Conservation (phyloP, 2,888 invertebrate species). For the Drosophila birchii region DNA sequence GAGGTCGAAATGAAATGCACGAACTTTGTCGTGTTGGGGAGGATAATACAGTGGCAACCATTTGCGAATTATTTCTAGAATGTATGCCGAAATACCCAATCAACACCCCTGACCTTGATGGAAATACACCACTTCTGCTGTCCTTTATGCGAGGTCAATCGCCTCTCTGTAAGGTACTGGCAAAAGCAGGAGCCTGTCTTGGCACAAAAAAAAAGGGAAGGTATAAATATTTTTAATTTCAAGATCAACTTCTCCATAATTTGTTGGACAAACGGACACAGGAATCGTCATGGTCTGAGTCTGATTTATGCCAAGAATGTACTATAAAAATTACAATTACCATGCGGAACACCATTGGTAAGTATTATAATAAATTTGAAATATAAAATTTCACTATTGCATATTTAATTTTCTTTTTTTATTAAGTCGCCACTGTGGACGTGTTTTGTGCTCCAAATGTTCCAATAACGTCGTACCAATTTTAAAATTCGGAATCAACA, state of each 20-base stretch:
- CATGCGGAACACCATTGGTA: conserved; percentile 97
- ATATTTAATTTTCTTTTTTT: conserved; percentile 32
- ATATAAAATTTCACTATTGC: not conserved
- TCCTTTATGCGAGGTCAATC: conserved; percentile 92
- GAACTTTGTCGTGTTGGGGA: conserved; percentile 92
- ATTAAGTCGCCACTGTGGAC: conserved; percentile 96
- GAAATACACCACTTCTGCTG: conserved; percentile 83
- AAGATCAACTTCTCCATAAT: conserved; percentile 90
- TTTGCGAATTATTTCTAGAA: too few species aligned
- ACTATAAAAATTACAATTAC: conserved; percentile 96
- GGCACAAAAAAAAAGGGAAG: conserved; percentile 95
- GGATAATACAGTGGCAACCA: conserved; percentile 93
- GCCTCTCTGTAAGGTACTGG: too few species aligned
- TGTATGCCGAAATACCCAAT: conserved; percentile 96
- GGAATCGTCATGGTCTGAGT: conserved; percentile 98
- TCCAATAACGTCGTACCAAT: conserved; percentile 97
- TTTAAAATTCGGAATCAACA: conserved; percentile 95
- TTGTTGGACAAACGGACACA: conserved; percentile 93
- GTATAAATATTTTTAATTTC: conserved; percentile 97
- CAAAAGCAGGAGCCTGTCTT: conserved; percentile 94
- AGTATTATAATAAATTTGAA: conserved; percentile 26
- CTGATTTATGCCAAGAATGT: conserved; percentile 97
- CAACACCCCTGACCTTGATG: conserved; percentile 92
- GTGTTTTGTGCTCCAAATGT: conserved; percentile 96
- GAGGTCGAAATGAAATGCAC: conserved; percentile 96